phyloP scores from a whole-genome alignment of 2,113 vertebrate species.

The Microcebus griseorufus region DNA sequence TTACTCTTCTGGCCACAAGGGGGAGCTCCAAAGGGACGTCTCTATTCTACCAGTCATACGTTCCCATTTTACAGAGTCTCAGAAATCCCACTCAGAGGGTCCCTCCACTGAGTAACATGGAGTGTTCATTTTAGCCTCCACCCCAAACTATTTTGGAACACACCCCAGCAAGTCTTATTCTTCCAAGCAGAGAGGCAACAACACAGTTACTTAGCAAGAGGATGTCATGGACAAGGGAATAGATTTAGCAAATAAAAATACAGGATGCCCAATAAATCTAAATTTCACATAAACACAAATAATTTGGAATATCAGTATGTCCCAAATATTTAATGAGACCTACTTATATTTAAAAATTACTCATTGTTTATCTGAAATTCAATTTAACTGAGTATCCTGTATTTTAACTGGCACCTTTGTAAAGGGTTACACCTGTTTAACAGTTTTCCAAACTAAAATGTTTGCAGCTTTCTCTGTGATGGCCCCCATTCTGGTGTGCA shows the following conservation, averaged over 20 bases:
- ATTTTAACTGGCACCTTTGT: neutral
- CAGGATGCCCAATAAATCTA: neutral
- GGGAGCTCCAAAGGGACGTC: neutral
- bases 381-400: neutral
- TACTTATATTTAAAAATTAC: neutral
- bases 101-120: neutral
- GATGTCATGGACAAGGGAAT: neutral
- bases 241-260: slow-evolving; percentile 15
- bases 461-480: neutral
- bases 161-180: neutral
- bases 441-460: neutral
- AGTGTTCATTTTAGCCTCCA: neutral
- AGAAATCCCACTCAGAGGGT: neutral
- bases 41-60: neutral
- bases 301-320: neutral
- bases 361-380: neutral
- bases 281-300: slow-evolving; percentile 16
- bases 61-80: neutral
- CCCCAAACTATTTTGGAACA: neutral
- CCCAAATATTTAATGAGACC: neutral
- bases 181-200: neutral
- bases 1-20: slow-evolving; percentile 42
- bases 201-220: neutral
- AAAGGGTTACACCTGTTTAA: neutral
- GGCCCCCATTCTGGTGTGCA: neutral